These are phyloP conservation scores for Leiothrix lutea DNA, from an alignment of 2,113 vertebrate species.

Conservation along the genomic window DNA sequence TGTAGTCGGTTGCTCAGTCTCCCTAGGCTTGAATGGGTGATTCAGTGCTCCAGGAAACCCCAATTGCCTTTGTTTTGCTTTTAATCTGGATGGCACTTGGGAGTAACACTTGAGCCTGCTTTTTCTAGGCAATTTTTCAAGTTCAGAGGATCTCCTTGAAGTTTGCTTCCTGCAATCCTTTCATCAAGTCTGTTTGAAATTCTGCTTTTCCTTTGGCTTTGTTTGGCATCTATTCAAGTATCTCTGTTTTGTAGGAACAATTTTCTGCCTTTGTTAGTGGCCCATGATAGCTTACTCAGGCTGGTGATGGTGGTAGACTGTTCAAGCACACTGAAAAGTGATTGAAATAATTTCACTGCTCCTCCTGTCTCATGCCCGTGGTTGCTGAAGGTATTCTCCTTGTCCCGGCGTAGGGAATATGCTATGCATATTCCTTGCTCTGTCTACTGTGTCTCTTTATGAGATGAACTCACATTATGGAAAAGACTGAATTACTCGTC, in stretches of 20 bases:
- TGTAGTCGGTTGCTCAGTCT: neutral
- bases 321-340: neutral
- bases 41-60: neutral
- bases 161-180: constrained; percentile 17
- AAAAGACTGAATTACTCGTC: neutral
- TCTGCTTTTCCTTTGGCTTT: constrained; percentile 33
- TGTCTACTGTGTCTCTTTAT: neutral
- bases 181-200: constrained; percentile 49
- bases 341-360: neutral
- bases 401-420: neutral
- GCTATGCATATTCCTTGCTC: neutral
- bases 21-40: neutral
- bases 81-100: constrained; percentile 18
- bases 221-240: constrained; percentile 23
- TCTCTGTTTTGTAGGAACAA: neutral
- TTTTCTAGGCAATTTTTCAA: neutral
- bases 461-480: neutral
- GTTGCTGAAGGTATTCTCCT: neutral
- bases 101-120: neutral
- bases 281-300: neutral
- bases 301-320: neutral
- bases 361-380: neutral
- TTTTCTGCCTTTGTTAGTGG: constrained; percentile 5
- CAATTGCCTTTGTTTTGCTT: constrained; percentile 6
- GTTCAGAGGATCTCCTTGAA: constrained; percentile 34